Percentiles rank a stretch among this genome's conserved stretches.
These are phyloP conservation scores for Ramphastos sulfuratus DNA, from an alignment of 2,113 vertebrate species.

Conservation along the genomic window DNA sequence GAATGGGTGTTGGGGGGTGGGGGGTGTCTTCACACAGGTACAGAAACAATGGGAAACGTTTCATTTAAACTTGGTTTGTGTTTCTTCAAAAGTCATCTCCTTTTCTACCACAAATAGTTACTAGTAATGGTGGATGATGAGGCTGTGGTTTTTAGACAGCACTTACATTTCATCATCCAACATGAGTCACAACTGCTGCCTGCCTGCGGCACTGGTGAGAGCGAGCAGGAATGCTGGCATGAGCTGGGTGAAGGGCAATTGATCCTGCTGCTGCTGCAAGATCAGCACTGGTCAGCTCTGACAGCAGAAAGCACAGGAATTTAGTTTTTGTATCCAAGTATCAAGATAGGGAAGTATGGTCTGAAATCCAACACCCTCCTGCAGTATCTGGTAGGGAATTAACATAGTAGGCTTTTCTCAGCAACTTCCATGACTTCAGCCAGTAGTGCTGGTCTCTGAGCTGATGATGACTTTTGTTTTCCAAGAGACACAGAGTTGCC, in stretches of 20 bases:
- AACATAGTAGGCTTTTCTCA: not conserved
- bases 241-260: not conserved
- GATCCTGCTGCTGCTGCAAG: not conserved
- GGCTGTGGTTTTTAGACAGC: constrained; percentile 1
- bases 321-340: not conserved
- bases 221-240: not conserved
- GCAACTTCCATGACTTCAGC: not conserved
- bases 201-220: rapidly evolving
- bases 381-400: too few species aligned
- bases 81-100: not conserved
- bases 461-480: not conserved
- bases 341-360: not conserved
- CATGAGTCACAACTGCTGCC: not conserved
- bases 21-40: not conserved
- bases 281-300: not conserved
- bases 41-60: not conserved
- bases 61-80: not conserved
- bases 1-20: too few species aligned
- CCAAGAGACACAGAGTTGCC: not conserved
- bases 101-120: not conserved
- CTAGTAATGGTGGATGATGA: not conserved
- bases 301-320: not conserved
- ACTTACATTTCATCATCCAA: not conserved
- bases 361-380: too few species aligned
- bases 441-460: not conserved